phyloP scores from a whole-genome alignment of 2,113 vertebrate species.

The Hyla sarda region DNA sequence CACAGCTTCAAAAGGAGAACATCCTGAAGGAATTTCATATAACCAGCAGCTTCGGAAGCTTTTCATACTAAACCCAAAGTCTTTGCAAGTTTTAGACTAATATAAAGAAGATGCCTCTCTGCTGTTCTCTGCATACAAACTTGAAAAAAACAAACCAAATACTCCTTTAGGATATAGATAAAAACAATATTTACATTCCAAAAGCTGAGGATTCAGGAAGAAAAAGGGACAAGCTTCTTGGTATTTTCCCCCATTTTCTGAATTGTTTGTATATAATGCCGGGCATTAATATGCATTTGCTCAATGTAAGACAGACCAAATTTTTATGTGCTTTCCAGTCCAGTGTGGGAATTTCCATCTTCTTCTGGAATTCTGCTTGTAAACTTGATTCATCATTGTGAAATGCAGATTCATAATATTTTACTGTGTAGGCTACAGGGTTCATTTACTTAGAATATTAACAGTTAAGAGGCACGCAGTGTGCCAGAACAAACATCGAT shows the following conservation, averaged over 20 bases:
- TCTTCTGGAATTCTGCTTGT: constrained; percentile 84
- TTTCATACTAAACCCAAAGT: neutral
- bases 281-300: neutral
- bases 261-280: neutral
- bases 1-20: neutral
- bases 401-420: constrained; percentile 80
- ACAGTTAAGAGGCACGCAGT: constrained; percentile 72
- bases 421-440: constrained; percentile 67
- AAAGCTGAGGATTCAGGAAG: constrained; percentile 60
- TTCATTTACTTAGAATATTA: constrained; percentile 71
- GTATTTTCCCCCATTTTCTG: neutral
- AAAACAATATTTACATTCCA: constrained; percentile 83
- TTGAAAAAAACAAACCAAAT: constrained; percentile 64
- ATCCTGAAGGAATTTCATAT: neutral
- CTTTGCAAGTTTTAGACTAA: neutral
- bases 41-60: neutral
- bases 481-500: constrained; percentile 72
- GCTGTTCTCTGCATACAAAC: neutral
- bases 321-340: constrained; percentile 86
- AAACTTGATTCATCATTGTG: constrained; percentile 83
- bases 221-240: neutral
- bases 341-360: constrained; percentile 76
- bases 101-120: neutral
- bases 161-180: constrained; percentile 80
- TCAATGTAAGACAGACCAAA: constrained; percentile 69